These are phyloP conservation scores for Centropristis striata DNA, from an alignment of 2,113 vertebrate genomes.

Conservation along the genomic window DNA sequence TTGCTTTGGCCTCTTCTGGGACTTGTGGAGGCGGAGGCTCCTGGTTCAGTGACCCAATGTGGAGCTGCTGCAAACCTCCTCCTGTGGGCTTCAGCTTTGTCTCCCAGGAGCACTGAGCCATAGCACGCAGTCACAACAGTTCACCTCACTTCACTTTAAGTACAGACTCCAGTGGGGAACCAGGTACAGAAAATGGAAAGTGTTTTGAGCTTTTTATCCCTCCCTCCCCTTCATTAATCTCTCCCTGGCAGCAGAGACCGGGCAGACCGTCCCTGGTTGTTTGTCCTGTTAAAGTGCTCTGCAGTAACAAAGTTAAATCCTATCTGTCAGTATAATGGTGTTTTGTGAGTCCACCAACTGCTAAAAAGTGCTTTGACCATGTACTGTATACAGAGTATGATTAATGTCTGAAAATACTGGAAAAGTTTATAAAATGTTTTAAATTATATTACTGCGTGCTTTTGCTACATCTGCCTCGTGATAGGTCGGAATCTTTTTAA, in stretches of 20 bases:
- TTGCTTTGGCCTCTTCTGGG: neutral
- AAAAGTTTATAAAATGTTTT: neutral
- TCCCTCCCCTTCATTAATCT: conserved; percentile 42
- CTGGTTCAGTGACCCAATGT: neutral
- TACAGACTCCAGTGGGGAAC: conserved; percentile 18
- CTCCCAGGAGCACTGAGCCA: conserved; percentile 40
- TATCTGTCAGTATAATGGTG: neutral
- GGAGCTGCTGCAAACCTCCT: conserved; percentile 7
- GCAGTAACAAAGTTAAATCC: conserved; percentile 24
- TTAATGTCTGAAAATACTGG: neutral
- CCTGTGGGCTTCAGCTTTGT: neutral
- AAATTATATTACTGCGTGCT: neutral
- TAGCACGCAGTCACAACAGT: conserved; percentile 43
- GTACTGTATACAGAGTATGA: neutral
- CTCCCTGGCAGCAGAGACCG: neutral
- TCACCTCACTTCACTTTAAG: conserved; percentile 47
- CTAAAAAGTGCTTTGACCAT: neutral
- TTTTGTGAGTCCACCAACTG: neutral
- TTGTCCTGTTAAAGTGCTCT: conserved; percentile 28
- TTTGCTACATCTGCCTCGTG: neutral
- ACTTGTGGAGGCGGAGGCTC: neutral
- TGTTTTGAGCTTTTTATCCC: conserved; percentile 8
- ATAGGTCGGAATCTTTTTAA: neutral
- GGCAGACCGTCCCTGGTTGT: neutral
- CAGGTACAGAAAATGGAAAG: conserved; percentile 24